phyloP scores from a whole-genome alignment of 2,888 invertebrate genomes.

The Lobophora halterata region DNA sequence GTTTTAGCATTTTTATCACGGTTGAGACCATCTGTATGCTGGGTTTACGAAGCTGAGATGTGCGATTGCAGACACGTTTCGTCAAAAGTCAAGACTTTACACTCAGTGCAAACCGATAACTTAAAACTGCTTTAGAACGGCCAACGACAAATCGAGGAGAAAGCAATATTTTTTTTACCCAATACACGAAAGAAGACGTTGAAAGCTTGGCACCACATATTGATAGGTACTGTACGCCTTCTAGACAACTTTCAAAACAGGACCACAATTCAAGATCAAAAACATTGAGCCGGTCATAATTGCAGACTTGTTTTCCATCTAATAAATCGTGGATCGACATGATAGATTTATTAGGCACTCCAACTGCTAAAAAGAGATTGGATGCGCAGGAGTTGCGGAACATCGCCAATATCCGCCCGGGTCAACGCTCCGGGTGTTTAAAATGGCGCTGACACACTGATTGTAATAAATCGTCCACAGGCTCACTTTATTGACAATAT shows the following conservation, averaged over 20 bases:
- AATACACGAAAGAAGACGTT: too few species aligned
- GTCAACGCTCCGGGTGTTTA: constrained; percentile 55
- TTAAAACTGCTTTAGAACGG: too few species aligned
- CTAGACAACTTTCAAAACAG: constrained; percentile 14
- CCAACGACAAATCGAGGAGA: too few species aligned
- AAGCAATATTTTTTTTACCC: too few species aligned
- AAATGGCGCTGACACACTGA: constrained; percentile 47
- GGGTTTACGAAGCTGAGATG: constrained; percentile 21
- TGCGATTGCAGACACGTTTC: constrained; percentile 19
- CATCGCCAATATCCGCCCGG: constrained; percentile 52
- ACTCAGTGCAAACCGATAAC: constrained; percentile 7
- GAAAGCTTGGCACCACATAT: too few species aligned
- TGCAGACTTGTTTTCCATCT: constrained; percentile 15
- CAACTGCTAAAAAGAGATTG: constrained; percentile 31
- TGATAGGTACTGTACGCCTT: too few species aligned
- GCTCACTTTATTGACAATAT: constrained; percentile 21
- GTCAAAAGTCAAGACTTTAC: constrained; percentile 20
- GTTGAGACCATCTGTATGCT: constrained; percentile 35
- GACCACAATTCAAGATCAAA: constrained; percentile 13
- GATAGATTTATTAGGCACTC: constrained; percentile 36
- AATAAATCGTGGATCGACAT: constrained; percentile 21
- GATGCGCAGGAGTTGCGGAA: constrained; percentile 57
- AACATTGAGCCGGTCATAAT: constrained; percentile 13
- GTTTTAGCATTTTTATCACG: constrained; percentile 42
- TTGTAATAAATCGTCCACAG: constrained; percentile 24